These are phyloP conservation scores for Clarias magur DNA, from an alignment of 2,113 vertebrate genomes.

Conservation along the genomic window DNA sequence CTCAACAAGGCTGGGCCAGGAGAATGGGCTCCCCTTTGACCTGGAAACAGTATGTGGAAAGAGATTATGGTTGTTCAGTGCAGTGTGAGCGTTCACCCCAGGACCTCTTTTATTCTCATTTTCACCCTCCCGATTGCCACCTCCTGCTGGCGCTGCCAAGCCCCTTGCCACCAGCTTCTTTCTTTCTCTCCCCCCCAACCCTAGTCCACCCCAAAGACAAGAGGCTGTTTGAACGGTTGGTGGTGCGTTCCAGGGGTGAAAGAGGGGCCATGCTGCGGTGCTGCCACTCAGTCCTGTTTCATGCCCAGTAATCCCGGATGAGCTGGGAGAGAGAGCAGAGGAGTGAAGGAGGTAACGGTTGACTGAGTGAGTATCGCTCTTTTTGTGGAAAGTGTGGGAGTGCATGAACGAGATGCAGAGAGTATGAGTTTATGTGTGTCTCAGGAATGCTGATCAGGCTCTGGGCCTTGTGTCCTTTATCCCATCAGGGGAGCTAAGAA, in stretches of 20 bases:
- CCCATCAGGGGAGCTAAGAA: conserved; percentile 30
- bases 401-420: not conserved
- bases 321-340: conserved; percentile 34
- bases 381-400: conserved; percentile 19
- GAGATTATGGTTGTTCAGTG: conserved; percentile 81
- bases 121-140: conserved; percentile 55
- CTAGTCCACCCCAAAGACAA: conserved; percentile 57
- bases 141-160: conserved; percentile 54
- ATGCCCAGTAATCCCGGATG: conserved; percentile 53
- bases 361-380: conserved; percentile 35
- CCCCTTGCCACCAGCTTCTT: conserved; percentile 50
- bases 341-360: conserved; percentile 10
- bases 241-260: conserved; percentile 75
- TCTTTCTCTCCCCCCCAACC: conserved; percentile 27
- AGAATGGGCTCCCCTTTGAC: conserved; percentile 73
- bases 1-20: conserved; percentile 58
- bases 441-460: conserved; percentile 52
- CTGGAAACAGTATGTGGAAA: conserved; percentile 73
- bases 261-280: conserved; percentile 64
- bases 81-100: conserved; percentile 76
- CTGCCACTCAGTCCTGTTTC: conserved; percentile 68
- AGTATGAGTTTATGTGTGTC: conserved; percentile 38
- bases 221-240: conserved; percentile 62
- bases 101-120: conserved; percentile 69
- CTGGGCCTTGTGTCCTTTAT: conserved; percentile 49